These are phyloP conservation scores for Macrosiphum euphorbiae DNA, from an alignment of 2,888 invertebrate species.

Conservation along the genomic window DNA sequence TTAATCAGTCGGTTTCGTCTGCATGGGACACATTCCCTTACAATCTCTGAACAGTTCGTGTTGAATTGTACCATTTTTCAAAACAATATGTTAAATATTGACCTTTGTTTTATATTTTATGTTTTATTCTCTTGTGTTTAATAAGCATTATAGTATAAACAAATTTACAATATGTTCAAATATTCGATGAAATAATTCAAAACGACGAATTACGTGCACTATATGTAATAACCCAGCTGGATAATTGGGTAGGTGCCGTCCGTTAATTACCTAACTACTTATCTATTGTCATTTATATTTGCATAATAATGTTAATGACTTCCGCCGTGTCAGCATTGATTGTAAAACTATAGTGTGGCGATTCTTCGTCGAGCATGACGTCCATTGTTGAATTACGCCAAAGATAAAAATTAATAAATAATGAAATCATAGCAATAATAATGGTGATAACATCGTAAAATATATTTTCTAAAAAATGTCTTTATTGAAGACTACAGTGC, in stretches of 20 bases:
- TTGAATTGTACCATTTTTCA: not conserved
- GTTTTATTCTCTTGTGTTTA: not conserved
- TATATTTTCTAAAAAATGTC: not conserved
- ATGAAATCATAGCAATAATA: not conserved
- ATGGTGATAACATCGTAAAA: not conserved
- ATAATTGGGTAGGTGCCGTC: not conserved
- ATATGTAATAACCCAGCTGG: not conserved
- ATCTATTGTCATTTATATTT: not conserved
- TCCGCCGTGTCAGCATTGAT: not conserved
- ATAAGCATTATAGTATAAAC: not conserved
- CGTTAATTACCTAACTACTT: not conserved
- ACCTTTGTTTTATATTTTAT: not conserved
- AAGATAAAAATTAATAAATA: not conserved
- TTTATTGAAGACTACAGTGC: not conserved
- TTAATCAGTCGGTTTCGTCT: not conserved
- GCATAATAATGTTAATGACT: not conserved
- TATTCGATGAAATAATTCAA: not conserved
- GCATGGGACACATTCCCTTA: not conserved
- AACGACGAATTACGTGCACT: not conserved
- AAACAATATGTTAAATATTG: not conserved
- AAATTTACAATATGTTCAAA: not conserved
- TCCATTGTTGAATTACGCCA: not conserved
- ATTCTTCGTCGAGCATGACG: constrained; percentile 4
- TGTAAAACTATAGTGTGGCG: not conserved
- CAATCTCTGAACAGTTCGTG: not conserved